phyloP scores from a whole-genome alignment of 2,797 vertebrate genomes.

The Ciconia nigra region DNA sequence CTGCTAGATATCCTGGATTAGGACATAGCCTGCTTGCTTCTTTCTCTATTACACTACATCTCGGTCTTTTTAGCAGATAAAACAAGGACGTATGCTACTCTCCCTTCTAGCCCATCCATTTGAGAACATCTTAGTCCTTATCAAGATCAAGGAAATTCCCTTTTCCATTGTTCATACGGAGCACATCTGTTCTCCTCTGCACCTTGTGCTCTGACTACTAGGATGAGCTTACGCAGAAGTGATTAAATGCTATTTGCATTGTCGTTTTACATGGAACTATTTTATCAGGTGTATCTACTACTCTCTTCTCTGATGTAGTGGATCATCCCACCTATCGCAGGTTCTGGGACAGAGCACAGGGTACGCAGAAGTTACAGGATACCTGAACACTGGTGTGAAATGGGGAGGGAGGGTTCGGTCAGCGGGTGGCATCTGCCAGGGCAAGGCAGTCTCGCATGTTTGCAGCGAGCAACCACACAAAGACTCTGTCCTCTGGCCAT shows the following conservation, averaged over 20 bases:
- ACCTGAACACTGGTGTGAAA: neutral
- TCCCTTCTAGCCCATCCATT: neutral
- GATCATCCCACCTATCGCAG: neutral
- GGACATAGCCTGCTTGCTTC: neutral
- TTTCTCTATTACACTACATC: neutral
- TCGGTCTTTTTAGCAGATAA: neutral
- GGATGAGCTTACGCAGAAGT: neutral
- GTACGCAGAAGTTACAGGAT: neutral
- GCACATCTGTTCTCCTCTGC: neutral
- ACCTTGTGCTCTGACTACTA: neutral
- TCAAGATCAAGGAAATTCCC: neutral
- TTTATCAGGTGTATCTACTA: neutral
- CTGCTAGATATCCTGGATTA: neutral
- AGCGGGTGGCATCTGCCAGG: neutral
- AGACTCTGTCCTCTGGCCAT: neutral
- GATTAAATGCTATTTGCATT: neutral
- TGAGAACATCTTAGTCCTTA: neutral
- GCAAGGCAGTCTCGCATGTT: neutral
- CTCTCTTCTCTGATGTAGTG: neutral
- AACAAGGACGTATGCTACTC: neutral
- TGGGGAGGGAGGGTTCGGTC: neutral
- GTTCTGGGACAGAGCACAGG: neutral
- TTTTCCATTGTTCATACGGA: neutral
- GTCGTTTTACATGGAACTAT: accelerated
- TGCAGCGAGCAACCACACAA: neutral